These are phyloP conservation scores for Pinctada fucata DNA, from an alignment of 2,888 invertebrate genomes.

Conservation along the genomic window DNA sequence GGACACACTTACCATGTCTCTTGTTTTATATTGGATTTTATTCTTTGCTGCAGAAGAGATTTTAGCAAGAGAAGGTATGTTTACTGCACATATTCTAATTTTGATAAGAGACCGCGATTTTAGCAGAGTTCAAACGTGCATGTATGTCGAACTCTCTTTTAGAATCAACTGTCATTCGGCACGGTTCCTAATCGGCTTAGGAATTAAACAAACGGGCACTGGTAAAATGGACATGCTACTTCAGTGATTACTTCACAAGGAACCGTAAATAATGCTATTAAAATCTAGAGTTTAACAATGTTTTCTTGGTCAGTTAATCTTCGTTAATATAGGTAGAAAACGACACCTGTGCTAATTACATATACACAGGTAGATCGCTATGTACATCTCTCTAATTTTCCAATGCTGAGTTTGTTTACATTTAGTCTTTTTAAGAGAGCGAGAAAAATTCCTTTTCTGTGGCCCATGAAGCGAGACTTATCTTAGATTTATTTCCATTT, in stretches of 20 bases:
- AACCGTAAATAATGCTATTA: too few relatives aligned
- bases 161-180: background rate
- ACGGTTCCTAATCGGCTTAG: background rate
- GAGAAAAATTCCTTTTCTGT: too few relatives aligned
- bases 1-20: background rate
- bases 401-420: too few relatives aligned
- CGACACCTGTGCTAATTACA: background rate
- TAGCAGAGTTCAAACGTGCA: background rate
- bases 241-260: too few relatives aligned
- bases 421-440: too few relatives aligned
- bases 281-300: too few relatives aligned
- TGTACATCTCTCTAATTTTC: too few relatives aligned
- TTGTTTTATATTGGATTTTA: background rate
- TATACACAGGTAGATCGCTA: background rate
- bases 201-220: background rate
- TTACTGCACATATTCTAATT: background rate
- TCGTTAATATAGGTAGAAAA: too few relatives aligned
- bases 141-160: too few relatives aligned
- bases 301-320: too few relatives aligned
- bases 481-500: background rate
- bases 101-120: background rate
- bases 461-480: background rate
- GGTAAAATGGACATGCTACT: too few relatives aligned
- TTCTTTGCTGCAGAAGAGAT: background rate
- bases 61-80: constrained; percentile 4